Evolutionary conservation across 2,113 vertebrate genomes (phyloP), one percentile per base, ranked within the genome.

Genomic region (Sturnira hondurensis): DNA sequence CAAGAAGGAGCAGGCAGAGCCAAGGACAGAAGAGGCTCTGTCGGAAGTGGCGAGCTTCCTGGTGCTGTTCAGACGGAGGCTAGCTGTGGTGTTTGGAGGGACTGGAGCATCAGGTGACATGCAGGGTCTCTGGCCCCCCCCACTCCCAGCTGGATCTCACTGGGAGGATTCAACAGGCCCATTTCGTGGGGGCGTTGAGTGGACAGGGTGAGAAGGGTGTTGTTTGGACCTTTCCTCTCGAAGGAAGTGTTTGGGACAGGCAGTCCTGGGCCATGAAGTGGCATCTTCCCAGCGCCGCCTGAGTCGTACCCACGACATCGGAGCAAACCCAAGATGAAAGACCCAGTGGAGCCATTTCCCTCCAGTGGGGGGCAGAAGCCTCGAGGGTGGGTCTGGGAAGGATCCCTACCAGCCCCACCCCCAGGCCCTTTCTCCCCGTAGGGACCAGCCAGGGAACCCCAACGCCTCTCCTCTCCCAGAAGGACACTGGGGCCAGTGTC

Each of bases 1-100:
- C 95, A 96, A 83, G 78, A 89, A 93, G 93, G 78, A 88, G 76
- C 78, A 1, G 0, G 50, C 52, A 36, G 95, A 43, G 87, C 81
- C 76, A 20, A 61, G 91, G 70, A 77, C 36, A 68, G 81, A 71
- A 45, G 56, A 74, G 92, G 92, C 87, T 5, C 6, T 61, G 84
- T 82, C 1, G 4, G 52, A 80, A 87, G 71, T 17, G 6, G 71
- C 36, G 2, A 6, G 76, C 50, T 89, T 96, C 95, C 97, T 95
- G 92, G 84, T 89, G 24, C 87, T 76, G 26, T 77, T 70, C 78
- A 13, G 7, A 87, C 73, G 91, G 76, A 78, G 70, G 78, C 84
- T 65, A 74, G 78, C 85, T 71, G 22, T 19, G 92, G 81, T 47
- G 17, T 76, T 41, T 20, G 56, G 38, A 91, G 76, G 70, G 68